Evolutionary conservation across 2,113 vertebrate genomes (phyloP), one percentile per base, ranked within the genome.

Genomic region (Leucoraja erinaceus): DNA sequence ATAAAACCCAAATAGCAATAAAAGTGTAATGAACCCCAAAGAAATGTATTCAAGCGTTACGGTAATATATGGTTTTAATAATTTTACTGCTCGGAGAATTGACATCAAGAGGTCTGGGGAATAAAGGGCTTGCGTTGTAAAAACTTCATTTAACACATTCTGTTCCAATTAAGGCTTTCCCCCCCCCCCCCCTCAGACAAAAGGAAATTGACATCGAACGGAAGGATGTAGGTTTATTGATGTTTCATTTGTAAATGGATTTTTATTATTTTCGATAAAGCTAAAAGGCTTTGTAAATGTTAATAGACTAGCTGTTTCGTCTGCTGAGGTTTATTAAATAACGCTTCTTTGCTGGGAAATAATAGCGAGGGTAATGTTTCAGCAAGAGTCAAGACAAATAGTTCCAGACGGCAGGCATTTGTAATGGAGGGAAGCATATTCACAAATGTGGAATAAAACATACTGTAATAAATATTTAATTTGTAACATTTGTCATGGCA

Each of bases 401-500:
- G 18, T 72, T 91, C 90, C 90, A 91, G 95, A 96, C 95, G 94
- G 93, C 77, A 94, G 95, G 95, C 96, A 95, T 95, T 94, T 94
- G 94, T 96, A 96, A 96, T 96, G 95, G 96, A 96, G 94, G 95
- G 95, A 88, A 96, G 96, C 96, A 94, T 94, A 94, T 95, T 96
- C 94, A 94, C 95, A 96, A 88, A 96, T 95, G 94, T 95, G 95
- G 96, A 96, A 96, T 96, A 96, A 97, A 96, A 96, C 96, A 96
- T 94, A 95, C 95, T 96, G 94, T 96, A 96, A 97, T 97, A 96
- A 97, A 97, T 97, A 96, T 97, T 97, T 97, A 96, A 97, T 97
- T 96, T 96, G 95, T 95, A 96, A 97, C 96, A 97, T 97, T 96
- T 96, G 96, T 95, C 61, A 77, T 96, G 96, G 94, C 95, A 95